A percentile compares a stretch with the other conserved stretches of the same genome.
These are phyloP conservation scores for Gobionotothen gibberifrons DNA, from an alignment of 2,797 vertebrate genomes.

Conservation along the genomic window DNA sequence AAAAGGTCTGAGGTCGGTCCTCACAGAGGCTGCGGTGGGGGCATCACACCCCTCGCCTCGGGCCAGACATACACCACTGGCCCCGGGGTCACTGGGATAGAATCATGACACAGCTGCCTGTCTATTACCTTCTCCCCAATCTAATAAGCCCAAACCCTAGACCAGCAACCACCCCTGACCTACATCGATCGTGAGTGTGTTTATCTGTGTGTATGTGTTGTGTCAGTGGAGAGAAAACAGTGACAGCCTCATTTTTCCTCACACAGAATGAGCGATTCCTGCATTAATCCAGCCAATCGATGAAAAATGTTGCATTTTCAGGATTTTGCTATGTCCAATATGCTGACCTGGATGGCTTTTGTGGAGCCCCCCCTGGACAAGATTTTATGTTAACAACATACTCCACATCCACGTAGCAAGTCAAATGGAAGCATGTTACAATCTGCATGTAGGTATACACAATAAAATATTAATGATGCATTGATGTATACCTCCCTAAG, in stretches of 20 bases:
- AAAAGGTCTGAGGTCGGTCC: conserved; percentile 52
- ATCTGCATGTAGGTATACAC: conserved; percentile 71
- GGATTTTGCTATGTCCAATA: conserved; percentile 19
- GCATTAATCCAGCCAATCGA: conserved; percentile 58
- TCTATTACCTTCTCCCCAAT: conserved; percentile 75
- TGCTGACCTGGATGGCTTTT: conserved; percentile 39
- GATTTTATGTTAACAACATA: conserved; percentile 51
- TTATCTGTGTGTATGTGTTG: conserved; percentile 27
- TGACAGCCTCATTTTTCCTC: conserved; percentile 48
- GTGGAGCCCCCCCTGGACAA: conserved; percentile 5
- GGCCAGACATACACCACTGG: conserved; percentile 68
- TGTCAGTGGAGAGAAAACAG: conserved; percentile 35
- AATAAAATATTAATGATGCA: conserved; percentile 83
- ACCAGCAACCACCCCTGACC: conserved; percentile 59
- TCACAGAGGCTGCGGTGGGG: conserved; percentile 10
- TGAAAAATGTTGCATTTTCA: conserved; percentile 52
- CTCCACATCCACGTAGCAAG: conserved; percentile 56
- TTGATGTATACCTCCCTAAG: conserved; percentile 73
- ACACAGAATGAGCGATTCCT: conserved; percentile 40
- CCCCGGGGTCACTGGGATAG: conserved; percentile 59
- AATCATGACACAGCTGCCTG: conserved; percentile 77
- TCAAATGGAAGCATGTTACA: conserved; percentile 63
- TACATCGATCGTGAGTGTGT: conserved; percentile 59
- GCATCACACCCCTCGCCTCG: conserved; percentile 47
- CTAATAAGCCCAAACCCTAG: conserved; percentile 65